Percentiles rank a stretch among this genome's conserved stretches.
Conservation (phyloP, 1,140 invertebrate genomes). For the Xylocopa sonorina region DNA sequence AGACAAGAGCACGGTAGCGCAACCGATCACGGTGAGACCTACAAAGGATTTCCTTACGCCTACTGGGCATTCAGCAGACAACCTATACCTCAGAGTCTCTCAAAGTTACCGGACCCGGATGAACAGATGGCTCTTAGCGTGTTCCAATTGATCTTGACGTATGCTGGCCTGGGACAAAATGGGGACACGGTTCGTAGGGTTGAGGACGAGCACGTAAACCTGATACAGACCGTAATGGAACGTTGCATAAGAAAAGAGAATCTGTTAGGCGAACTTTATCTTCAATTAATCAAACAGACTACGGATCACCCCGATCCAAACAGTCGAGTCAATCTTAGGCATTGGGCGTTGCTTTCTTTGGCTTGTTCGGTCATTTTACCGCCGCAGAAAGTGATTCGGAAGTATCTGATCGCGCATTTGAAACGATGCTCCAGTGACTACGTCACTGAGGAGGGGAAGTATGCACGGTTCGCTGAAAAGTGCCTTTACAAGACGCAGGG, state of each 20-base stretch:
- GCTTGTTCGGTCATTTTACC: constrained; percentile 94
- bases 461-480: constrained; percentile 96
- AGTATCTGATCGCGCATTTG: constrained; percentile 95
- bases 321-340: constrained; percentile 92
- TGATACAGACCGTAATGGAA: constrained; percentile 94
- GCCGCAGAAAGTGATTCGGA: constrained; percentile 90
- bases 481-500: constrained; percentile 93
- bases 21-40: constrained; percentile 89
- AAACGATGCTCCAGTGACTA: constrained; percentile 94
- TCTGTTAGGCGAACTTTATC: constrained; percentile 94
- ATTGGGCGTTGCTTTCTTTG: constrained; percentile 96
- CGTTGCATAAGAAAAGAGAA: constrained; percentile 94
- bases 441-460: constrained; percentile 96
- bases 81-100: constrained; percentile 90
- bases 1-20: constrained; percentile 89
- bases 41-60: constrained; percentile 92
- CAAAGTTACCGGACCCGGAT: constrained; percentile 91
- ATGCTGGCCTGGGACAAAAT: constrained; percentile 91
- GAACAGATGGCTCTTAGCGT: constrained; percentile 92
- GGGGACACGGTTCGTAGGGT: constrained; percentile 84
- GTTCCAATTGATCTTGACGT: constrained; percentile 89
- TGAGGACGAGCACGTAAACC: constrained; percentile 93
- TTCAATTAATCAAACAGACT: constrained; percentile 97
- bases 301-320: constrained; percentile 96
- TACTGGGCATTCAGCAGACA: constrained; percentile 96